Evolutionary conservation across 2,888 invertebrate species (phyloP).

Genomic region (Papilio gigon): DNA sequence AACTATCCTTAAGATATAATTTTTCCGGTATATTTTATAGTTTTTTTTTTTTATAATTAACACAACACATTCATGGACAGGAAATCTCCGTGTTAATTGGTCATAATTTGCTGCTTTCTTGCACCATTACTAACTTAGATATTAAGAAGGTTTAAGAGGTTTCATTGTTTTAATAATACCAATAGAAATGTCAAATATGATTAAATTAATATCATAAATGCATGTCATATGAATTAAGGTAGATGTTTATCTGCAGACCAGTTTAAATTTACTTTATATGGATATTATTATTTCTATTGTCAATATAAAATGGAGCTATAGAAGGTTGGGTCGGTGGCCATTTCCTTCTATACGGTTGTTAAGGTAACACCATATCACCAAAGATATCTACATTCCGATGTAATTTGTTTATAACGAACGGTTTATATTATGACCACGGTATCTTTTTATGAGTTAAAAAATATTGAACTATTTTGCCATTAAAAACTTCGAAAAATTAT

Average conservation of each 20-base stretch:
- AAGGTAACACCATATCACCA: not conserved
- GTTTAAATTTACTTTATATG: slow-evolving; percentile 42
- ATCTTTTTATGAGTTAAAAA: not conserved
- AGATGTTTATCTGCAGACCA: slow-evolving; percentile 59
- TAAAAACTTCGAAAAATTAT: not conserved
- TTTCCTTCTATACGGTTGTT: not conserved
- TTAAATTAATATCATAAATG: too few species aligned
- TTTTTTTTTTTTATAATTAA: slow-evolving; percentile 49
- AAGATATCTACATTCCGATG: not conserved
- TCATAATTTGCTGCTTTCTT: slow-evolving; percentile 54
- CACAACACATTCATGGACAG: slow-evolving; percentile 79
- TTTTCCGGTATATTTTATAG: not conserved
- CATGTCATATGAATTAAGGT: slow-evolving; percentile 45
- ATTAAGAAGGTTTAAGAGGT: slow-evolving; percentile 38
- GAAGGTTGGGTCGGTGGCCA: not conserved
- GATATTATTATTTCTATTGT: not conserved
- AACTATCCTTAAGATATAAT: too few species aligned
- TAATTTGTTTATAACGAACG: not conserved
- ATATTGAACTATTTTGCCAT: too few species aligned
- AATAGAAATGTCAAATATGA: slow-evolving; percentile 32
- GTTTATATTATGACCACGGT: not conserved
- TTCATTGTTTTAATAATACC: slow-evolving; percentile 17
- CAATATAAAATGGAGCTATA: not conserved
- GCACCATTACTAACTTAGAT: slow-evolving; percentile 74
- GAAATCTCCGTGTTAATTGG: slow-evolving; percentile 56